Conservation (phyloP, 2,888 invertebrate genomes). For the Pasiphila rectangulata region DNA sequence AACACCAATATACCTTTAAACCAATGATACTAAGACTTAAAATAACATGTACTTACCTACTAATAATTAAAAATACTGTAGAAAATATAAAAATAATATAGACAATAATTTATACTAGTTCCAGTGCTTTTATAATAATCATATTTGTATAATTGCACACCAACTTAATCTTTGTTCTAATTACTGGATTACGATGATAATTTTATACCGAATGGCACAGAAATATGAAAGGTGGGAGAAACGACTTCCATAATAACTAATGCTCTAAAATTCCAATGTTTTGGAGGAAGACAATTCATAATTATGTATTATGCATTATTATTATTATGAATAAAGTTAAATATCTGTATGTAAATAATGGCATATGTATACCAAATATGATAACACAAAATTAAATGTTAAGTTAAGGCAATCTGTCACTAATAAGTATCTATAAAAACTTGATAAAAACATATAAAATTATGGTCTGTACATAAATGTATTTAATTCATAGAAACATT, state of each 20-base stretch:
- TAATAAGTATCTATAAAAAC: conserved; percentile 5
- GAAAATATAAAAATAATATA: conserved; percentile 9
- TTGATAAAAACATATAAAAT: background rate
- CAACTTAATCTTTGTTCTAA: background rate
- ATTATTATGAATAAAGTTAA: too few species aligned
- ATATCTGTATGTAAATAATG: background rate
- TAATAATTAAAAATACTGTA: conserved; percentile 20
- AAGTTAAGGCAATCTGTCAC: background rate
- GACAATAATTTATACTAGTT: background rate
- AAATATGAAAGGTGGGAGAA: conserved; percentile 58
- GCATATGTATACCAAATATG: background rate
- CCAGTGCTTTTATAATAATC: too few species aligned
- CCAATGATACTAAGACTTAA: conserved; percentile 14
- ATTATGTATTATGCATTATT: conserved; percentile 19
- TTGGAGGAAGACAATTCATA: conserved; percentile 56
- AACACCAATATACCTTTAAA: conserved; percentile 34
- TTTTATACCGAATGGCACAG: conserved; percentile 54
- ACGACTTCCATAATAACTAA: conserved; percentile 17
- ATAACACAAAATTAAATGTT: conserved; percentile 5
- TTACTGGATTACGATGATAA: conserved; percentile 3
- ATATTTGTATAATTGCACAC: too few species aligned
- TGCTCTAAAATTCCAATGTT: conserved; percentile 25
- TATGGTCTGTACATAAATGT: background rate
- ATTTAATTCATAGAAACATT: conserved; percentile 1
- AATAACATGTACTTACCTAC: background rate